Evolutionary conservation across 2,797 vertebrate genomes (phyloP), one percentile per base, ranked within the genome.

Genomic region (Takifugu rubripes): DNA sequence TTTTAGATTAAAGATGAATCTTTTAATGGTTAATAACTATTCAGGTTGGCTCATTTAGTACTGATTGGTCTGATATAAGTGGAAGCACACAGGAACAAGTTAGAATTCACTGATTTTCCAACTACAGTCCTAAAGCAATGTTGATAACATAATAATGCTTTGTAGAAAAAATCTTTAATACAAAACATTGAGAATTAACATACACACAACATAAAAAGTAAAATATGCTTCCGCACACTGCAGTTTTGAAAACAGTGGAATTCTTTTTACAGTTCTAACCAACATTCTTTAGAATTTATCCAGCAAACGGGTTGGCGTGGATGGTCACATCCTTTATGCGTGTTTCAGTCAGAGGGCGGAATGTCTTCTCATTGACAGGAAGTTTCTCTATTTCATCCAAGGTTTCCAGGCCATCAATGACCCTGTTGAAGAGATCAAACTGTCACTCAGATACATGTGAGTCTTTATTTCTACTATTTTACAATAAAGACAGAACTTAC

Each of bases 381-480:
- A 96, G 88, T 79, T 99, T 99, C 88, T 99, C 97, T 82, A 99
- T 78, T 64, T 99, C 97, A 79, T 99, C 97, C 84, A 99, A 84
- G 1, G 96, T 93, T 77, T 99, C 97, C 79, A 98, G 84, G 56
- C 97, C 97, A 75, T 99, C 97, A 53, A 99, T 99, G 43, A 98
- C 95, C 77, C 97, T 99, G 40, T 40, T 40, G 36, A 40, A 2
- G 36, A 40, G 36, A 40, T 40, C 2, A 11, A 36, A 10, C 33
- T 36, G 12, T 40, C n/a, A 83, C 25, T 48, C 16, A 24, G 46
- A 10, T 9, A n/a, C 17, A 2, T 21, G 17, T 5, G 15, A 10
- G 1, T 27, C 1, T 24, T n/a, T 1, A 15, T 16, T 26, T 5
- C 9, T 26, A 44, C n/a, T 46, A 6, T 15, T 43, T 15, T 17